Conservation (phyloP, 2,888 invertebrate species). For the Mellilla xanthometata region DNA sequence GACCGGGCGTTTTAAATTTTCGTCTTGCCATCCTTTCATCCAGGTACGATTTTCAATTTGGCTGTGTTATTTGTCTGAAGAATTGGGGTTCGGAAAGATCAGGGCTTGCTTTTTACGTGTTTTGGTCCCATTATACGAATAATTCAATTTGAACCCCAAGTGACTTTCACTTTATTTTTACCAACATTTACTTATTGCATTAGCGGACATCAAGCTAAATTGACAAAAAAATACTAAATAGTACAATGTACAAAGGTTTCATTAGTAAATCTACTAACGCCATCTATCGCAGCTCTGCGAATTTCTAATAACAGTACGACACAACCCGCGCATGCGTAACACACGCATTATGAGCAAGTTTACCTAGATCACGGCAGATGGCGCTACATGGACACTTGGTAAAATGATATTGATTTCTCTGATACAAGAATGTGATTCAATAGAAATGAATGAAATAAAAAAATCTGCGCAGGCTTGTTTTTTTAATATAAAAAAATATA, state of each 20-base stretch:
- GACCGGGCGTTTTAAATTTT: constrained; percentile 18
- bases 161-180: no score
- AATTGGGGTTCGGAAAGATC: constrained; percentile 17
- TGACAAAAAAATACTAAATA: no score
- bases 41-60: constrained; percentile 19
- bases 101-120: neutral
- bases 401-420: no score
- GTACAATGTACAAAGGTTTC: no score
- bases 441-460: no score
- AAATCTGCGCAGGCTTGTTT: no score
- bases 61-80: constrained; percentile 5
- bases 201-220: no score
- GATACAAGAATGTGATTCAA: no score
- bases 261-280: constrained; percentile 5
- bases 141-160: no score
- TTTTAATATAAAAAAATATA: no score
- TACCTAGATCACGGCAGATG: constrained; percentile 16
- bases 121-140: no score
- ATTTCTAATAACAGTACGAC: neutral
- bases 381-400: constrained; percentile 12
- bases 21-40: constrained; percentile 11
- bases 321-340: constrained; percentile 15
- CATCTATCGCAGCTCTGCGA: constrained; percentile 20
- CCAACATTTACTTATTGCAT: no score
- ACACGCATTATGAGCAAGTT: constrained; percentile 1